These are phyloP conservation scores for Charina bottae DNA, from an alignment of 2,113 vertebrate genomes.

Conservation along the genomic window DNA sequence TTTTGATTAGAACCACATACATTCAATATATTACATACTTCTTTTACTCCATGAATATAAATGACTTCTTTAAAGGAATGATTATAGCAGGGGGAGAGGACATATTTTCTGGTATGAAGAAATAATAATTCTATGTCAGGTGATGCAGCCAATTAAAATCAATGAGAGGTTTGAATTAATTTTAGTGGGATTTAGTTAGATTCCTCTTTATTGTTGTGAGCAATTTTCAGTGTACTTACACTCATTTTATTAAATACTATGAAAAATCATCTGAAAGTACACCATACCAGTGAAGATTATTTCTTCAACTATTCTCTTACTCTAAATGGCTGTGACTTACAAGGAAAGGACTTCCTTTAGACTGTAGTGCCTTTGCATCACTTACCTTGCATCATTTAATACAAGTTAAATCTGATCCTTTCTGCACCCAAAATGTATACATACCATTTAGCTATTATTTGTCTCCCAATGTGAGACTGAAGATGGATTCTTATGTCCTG, in stretches of 20 bases:
- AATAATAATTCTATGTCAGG: background rate
- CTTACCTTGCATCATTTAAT: background rate
- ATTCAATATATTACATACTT: background rate
- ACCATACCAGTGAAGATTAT: background rate
- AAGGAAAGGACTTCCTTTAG: background rate
- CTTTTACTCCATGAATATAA: background rate
- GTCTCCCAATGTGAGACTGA: background rate
- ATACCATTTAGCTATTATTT: background rate
- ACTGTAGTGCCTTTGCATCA: too few relatives aligned
- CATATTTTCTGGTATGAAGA: background rate
- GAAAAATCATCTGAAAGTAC: background rate
- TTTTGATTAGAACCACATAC: background rate
- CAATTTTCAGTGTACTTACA: background rate
- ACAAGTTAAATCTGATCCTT: background rate
- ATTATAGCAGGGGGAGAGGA: background rate
- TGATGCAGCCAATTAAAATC: background rate
- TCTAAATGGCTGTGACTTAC: background rate
- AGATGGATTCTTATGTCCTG: background rate
- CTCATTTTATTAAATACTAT: background rate
- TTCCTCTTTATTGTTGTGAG: background rate
- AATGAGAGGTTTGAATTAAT: background rate
- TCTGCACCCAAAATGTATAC: background rate
- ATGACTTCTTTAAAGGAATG: background rate
- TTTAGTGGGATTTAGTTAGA: background rate
- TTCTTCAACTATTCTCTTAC: background rate